Evolutionary conservation across 1,140 invertebrate species (phyloP).

Genomic region (Platyscapa corneri): DNA sequence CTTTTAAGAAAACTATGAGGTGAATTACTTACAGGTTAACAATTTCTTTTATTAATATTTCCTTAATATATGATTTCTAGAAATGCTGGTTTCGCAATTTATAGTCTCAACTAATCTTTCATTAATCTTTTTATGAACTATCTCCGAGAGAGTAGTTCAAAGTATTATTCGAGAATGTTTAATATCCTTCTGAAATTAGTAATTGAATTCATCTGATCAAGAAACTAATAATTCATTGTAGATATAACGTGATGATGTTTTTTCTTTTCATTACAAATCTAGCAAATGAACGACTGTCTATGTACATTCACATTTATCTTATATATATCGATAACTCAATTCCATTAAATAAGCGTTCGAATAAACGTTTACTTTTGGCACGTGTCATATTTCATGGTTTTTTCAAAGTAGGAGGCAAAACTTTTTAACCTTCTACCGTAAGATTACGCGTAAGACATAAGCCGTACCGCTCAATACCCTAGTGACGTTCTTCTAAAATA

Average conservation of each 20-base stretch:
- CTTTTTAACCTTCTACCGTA: neutral
- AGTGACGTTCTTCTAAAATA: neutral
- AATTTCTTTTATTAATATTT: too few relatives aligned
- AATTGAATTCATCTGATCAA: conserved; percentile 2
- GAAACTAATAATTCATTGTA: conserved; percentile 2
- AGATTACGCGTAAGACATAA: conserved; percentile 27
- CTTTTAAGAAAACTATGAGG: too few relatives aligned
- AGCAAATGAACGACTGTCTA: neutral
- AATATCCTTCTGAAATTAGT: neutral
- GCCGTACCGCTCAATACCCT: neutral
- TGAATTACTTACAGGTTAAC: too few relatives aligned
- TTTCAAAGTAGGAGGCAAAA: neutral
- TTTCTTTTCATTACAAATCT: neutral
- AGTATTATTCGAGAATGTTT: neutral
- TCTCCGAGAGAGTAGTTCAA: neutral
- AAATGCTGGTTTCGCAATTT: neutral
- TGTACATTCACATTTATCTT: neutral
- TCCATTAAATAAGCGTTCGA: neutral
- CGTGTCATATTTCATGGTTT: neutral
- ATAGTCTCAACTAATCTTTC: neutral
- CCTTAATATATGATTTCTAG: too few relatives aligned
- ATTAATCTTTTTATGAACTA: too few relatives aligned
- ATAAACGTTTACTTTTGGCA: neutral
- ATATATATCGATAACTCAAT: neutral
- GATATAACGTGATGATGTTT: neutral